phyloP scores from a whole-genome alignment of 2,797 vertebrate genomes.

The Eremophila alpestris region DNA sequence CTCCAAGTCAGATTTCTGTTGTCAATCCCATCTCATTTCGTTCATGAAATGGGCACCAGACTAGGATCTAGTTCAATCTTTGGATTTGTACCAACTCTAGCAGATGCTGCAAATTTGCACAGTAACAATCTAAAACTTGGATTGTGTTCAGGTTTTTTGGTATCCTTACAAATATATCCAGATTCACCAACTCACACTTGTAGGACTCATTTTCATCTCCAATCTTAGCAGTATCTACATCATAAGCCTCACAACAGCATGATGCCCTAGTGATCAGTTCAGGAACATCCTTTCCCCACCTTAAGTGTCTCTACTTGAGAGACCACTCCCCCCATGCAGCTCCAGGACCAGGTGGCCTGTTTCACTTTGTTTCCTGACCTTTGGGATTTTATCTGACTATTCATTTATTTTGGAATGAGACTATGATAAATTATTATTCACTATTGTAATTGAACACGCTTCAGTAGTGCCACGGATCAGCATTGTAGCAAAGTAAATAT shows the following conservation, averaged over 20 bases:
- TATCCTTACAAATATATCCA: background rate
- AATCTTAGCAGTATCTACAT: background rate
- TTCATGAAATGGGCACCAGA: conserved; percentile 8
- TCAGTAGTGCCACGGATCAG: background rate
- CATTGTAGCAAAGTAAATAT: background rate
- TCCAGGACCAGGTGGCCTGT: conserved; percentile 14
- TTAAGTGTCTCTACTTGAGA: background rate
- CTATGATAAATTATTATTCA: conserved; percentile 38
- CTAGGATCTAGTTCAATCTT: background rate
- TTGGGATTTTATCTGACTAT: conserved; percentile 17
- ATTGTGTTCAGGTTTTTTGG: background rate
- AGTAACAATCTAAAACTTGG: conserved; percentile 34
- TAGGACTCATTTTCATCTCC: background rate
- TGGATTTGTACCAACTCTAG: conserved; percentile 4
- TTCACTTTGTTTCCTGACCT: conserved; percentile 35
- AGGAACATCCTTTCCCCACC: background rate
- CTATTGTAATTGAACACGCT: background rate
- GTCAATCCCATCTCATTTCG: background rate
- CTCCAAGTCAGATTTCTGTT: conserved; percentile 18
- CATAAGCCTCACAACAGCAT: background rate
- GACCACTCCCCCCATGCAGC: background rate
- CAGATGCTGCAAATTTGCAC: conserved; percentile 50
- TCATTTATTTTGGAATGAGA: conserved; percentile 40
- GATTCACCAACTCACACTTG: background rate
- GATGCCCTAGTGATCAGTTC: background rate